Evolutionary conservation across 2,888 invertebrate species (phyloP).

Genomic region (Platycheirus albimanus): DNA sequence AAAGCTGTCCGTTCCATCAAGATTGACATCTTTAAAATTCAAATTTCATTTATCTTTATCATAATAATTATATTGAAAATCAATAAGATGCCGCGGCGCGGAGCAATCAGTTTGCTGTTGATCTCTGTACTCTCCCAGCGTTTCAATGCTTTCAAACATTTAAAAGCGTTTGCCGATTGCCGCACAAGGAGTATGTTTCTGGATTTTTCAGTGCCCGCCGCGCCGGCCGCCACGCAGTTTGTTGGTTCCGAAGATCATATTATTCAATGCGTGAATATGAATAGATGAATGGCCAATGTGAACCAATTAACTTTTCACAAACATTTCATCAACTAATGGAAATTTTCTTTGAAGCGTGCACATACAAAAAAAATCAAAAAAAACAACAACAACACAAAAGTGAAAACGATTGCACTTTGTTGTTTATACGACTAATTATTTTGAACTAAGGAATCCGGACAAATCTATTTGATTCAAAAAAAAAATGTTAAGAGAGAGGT

Average conservation of each 20-base stretch:
- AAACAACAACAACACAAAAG: constrained; percentile 24
- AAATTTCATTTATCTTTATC: constrained; percentile 48
- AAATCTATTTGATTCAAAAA: background rate
- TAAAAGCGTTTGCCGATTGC: constrained; percentile 29
- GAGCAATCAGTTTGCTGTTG: constrained; percentile 22
- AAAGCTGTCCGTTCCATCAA: background rate
- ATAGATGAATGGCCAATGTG: constrained; percentile 64
- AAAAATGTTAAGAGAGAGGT: background rate
- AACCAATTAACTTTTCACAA: constrained; percentile 74
- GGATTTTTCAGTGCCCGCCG: no score
- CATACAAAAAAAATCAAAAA: no score
- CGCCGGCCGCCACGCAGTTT: no score
- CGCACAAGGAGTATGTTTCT: constrained; percentile 40
- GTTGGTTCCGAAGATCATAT: background rate
- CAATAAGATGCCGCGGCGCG: constrained; percentile 44
- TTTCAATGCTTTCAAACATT: constrained; percentile 52
- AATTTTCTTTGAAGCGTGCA: constrained; percentile 63
- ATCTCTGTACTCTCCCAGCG: constrained; percentile 48
- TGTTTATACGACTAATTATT: constrained; percentile 67
- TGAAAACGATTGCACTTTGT: constrained; percentile 23
- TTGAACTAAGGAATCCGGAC: constrained; percentile 46
- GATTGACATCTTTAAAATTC: constrained; percentile 1
- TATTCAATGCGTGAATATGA: background rate
- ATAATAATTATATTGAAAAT: constrained; percentile 31
- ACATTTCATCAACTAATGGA: constrained; percentile 74